Evolutionary conservation across 2,113 vertebrate genomes (phyloP), one percentile per base, ranked within the genome.

Genomic region (Bambusicola thoracicus): DNA sequence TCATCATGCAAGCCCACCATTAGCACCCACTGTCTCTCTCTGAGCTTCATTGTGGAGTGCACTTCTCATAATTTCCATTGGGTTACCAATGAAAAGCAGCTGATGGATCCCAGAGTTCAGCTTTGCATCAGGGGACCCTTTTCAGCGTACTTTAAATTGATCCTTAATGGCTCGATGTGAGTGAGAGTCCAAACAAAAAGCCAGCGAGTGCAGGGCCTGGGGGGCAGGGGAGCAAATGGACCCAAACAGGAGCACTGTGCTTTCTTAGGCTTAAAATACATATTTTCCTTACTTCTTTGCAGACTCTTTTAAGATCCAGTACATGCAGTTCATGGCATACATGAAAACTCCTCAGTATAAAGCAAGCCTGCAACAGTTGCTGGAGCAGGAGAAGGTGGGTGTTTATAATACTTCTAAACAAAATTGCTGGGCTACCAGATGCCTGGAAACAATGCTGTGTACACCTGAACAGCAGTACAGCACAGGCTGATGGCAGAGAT

Each of bases 311-410:
- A 99, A 98, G 98, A 97, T 99, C 68, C 99, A 99, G 88, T 99
- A 99, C 96, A 94, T 99, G 96, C 99, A 99, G 97, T 99, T 99
- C 94, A 98, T 99, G 98, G 97, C 98, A 0, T 98, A 99, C 94
- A 99, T 99, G 95, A 99, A 99, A 97, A 99, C 98, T 14, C 98
- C 99, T 83, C 99, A 99, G 95, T 99, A 99, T 93, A 98, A 98
- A 91, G 98, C 98, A 85, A 99, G 97, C 92, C 97, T 99, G 82
- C 99, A 99, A 97, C 98, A 99, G 96, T 97, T 99, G 63, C 96
- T 99, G 96, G 99, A 99, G 91, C 98, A 99, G 97, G 99, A 99
- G 94, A 99, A 99, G 99, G 99, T 99, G 82, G 5, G 96, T 69
- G 14, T 76, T 59, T 59, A 29, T 53, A n/a, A 40, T 10, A 13